These are phyloP conservation scores for Oreotrochilus melanogaster DNA, from an alignment of 2,113 vertebrate species.

Conservation along the genomic window DNA sequence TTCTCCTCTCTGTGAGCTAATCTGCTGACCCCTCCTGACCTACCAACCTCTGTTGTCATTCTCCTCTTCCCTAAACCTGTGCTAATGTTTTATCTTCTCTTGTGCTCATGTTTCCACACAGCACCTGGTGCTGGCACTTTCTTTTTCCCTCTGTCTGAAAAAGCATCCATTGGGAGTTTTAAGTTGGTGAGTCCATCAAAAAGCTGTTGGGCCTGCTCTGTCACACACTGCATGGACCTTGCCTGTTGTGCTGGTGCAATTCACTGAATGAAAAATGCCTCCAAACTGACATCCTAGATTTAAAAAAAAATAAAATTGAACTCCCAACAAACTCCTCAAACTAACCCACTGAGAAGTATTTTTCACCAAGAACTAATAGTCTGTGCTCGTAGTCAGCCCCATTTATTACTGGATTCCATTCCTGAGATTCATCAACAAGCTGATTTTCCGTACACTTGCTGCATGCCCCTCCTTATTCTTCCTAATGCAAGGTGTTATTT, in stretches of 20 bases:
- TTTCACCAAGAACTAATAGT: not conserved
- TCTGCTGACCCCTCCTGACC: not conserved
- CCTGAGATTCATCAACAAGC: not conserved
- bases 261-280: not conserved
- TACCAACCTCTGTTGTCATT: not conserved
- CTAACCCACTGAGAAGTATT: not conserved
- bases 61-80: not conserved
- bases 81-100: not conserved
- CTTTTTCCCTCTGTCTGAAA: not conserved
- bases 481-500: not conserved
- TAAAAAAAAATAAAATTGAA: not conserved
- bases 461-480: not conserved
- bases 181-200: not conserved
- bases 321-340: not conserved
- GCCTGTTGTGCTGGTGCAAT: not conserved
- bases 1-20: not conserved
- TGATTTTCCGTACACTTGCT: not conserved
- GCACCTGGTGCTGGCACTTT: not conserved
- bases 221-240: not conserved
- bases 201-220: not conserved
- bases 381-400: not conserved
- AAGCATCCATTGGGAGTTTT: not conserved
- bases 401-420: not conserved
- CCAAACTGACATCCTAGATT: not conserved
- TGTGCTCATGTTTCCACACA: accelerated